Percentiles rank a stretch among this genome's conserved stretches.
Evolutionary conservation across 2,113 vertebrate genomes (phyloP).

Genomic region (Anguilla rostrata): DNA sequence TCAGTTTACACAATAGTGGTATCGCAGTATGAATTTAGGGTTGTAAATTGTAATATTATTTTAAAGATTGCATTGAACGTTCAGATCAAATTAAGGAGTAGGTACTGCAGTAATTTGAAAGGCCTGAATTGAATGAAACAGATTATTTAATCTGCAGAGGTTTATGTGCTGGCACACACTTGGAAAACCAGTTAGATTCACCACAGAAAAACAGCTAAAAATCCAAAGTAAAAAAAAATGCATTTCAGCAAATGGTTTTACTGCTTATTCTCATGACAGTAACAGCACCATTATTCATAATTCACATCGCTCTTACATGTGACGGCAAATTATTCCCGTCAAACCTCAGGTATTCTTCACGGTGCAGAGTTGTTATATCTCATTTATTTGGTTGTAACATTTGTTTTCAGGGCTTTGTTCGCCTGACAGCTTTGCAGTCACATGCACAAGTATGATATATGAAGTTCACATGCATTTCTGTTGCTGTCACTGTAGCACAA

Average conservation of each 20-base stretch:
- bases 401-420: neutral
- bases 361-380: neutral
- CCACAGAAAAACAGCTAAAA: neutral
- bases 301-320: neutral
- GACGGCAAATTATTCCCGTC: neutral
- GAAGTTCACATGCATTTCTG: neutral
- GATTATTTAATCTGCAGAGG: conserved; percentile 25
- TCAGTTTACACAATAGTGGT: too few species aligned
- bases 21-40: too few species aligned
- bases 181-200: neutral
- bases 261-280: neutral
- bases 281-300: neutral
- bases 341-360: neutral
- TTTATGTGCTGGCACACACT: conserved; percentile 4
- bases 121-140: conserved; percentile 29
- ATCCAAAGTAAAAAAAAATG: conserved; percentile 7
- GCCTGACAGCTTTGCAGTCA: neutral
- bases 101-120: neutral
- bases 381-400: neutral
- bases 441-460: neutral
- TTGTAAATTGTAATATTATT: too few species aligned
- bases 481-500: neutral
- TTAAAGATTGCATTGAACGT: too few species aligned
- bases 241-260: neutral
- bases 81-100: too few species aligned